phyloP scores from a whole-genome alignment of 2,888 invertebrate genomes.

The Pemphredon lugubris region DNA sequence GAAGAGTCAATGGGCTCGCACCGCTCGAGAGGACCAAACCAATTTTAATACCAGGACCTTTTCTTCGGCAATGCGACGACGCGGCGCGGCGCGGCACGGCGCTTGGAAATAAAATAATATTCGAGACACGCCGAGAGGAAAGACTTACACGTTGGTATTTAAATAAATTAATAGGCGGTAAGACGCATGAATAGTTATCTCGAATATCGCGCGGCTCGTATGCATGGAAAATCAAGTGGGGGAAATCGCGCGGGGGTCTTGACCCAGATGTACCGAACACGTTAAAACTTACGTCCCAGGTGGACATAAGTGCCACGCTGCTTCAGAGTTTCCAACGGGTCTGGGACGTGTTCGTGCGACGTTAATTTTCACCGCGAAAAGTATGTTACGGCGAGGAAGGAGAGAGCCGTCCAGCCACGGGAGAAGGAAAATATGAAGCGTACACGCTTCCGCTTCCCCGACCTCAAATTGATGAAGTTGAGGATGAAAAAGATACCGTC shows the following conservation, averaged over 20 bases:
- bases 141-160: constrained; percentile 51
- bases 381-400: constrained; percentile 35
- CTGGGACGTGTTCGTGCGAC: constrained; percentile 52
- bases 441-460: constrained; percentile 11
- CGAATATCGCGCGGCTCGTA: constrained; percentile 8
- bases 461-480: constrained; percentile 55
- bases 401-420: background rate
- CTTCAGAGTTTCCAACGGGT: constrained; percentile 19
- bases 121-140: background rate
- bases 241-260: constrained; percentile 27
- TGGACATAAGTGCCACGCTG: constrained; percentile 43
- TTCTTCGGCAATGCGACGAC: too few species aligned
- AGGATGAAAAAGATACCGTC: constrained; percentile 34
- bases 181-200: constrained; percentile 31
- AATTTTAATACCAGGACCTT: too few species aligned
- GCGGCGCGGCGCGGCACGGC: too few species aligned
- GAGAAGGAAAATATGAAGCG: constrained; percentile 50
- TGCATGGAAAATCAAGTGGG: constrained; percentile 29
- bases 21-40: too few species aligned
- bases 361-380: constrained; percentile 58
- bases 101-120: too few species aligned
- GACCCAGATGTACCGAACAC: constrained; percentile 40
- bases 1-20: too few species aligned
- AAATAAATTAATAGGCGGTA: constrained; percentile 42
- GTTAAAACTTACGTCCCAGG: constrained; percentile 42